Percentiles rank a stretch among this genome's conserved stretches.
Evolutionary conservation across 2,888 invertebrate species (phyloP).

Genomic region (Pseudolycoriella hygida): DNA sequence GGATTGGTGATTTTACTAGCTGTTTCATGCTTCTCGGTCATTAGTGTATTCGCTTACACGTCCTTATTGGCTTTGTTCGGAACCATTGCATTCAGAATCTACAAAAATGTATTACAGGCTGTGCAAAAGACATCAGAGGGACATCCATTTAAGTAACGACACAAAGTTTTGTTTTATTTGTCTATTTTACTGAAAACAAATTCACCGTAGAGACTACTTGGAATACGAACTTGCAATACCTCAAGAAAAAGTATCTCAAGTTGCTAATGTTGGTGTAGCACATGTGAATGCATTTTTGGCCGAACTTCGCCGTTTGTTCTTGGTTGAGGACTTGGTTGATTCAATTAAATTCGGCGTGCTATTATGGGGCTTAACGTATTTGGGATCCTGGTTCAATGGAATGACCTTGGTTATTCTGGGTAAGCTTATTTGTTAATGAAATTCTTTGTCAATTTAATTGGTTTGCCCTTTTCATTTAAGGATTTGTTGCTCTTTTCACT

Average conservation of each 20-base stretch:
- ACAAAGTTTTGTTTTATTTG: too few species aligned
- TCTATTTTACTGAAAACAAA: too few species aligned
- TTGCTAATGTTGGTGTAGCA: constrained; percentile 71
- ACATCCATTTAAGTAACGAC: constrained; percentile 89
- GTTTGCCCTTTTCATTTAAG: constrained; percentile 32
- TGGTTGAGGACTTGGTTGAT: constrained; percentile 93
- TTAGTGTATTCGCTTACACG: constrained; percentile 86
- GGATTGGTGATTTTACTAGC: constrained; percentile 79
- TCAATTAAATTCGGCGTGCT: constrained; percentile 88
- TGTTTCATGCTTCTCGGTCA: constrained; percentile 86
- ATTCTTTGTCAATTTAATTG: constrained; percentile 8
- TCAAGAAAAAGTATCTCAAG: constrained; percentile 78
- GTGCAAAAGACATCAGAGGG: constrained; percentile 93
- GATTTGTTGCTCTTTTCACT: constrained; percentile 82
- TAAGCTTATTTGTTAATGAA: constrained; percentile 29
- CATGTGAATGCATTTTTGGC: constrained; percentile 67
- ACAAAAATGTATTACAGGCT: constrained; percentile 87
- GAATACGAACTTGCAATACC: constrained; percentile 76
- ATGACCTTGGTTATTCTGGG: constrained; percentile 94
- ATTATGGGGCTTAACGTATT: constrained; percentile 92
- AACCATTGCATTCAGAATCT: constrained; percentile 87
- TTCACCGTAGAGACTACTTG: constrained; percentile 48
- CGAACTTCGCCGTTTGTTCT: constrained; percentile 81
- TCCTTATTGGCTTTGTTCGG: constrained; percentile 70
- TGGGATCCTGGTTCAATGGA: constrained; percentile 98